These are phyloP conservation scores for Hyperoplus immaculatus DNA, from an alignment of 2,797 vertebrate genomes.

Conservation along the genomic window DNA sequence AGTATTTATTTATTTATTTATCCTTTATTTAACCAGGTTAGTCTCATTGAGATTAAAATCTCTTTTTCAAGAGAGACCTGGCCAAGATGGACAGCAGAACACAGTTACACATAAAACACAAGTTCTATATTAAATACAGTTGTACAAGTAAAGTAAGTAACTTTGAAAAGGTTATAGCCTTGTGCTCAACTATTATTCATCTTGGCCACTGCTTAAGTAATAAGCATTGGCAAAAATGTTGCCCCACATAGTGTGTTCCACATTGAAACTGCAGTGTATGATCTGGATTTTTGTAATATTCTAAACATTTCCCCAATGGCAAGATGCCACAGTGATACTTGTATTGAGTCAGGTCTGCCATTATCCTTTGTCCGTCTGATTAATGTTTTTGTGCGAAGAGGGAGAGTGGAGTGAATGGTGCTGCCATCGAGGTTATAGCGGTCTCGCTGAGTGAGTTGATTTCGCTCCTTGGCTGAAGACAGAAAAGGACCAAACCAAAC, in stretches of 20 bases:
- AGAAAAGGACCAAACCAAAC: conserved; percentile 9
- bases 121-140: too few relatives aligned
- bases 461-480: conserved; percentile 18
- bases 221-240: not conserved
- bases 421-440: conserved; percentile 5
- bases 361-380: conserved; percentile 46
- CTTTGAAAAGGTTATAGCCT: too few relatives aligned
- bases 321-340: not conserved
- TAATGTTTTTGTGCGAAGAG: conserved; percentile 4
- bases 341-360: conserved; percentile 23
- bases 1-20: too few relatives aligned
- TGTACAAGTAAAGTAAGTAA: too few relatives aligned
- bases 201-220: not conserved
- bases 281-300: not conserved
- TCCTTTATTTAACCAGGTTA: too few relatives aligned
- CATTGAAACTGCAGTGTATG: not conserved
- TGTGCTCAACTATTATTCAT: not conserved
- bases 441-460: conserved; percentile 12
- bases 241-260: not conserved
- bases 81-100: too few relatives aligned
- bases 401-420: conserved; percentile 19
- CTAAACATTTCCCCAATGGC: not conserved
- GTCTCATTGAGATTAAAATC: too few relatives aligned
- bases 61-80: too few relatives aligned
- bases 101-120: too few relatives aligned